Percentiles rank a stretch among this genome's conserved stretches.
Evolutionary conservation across 1,140 invertebrate genomes (phyloP).

Genomic region (Thaumetopoea pityocampa): DNA sequence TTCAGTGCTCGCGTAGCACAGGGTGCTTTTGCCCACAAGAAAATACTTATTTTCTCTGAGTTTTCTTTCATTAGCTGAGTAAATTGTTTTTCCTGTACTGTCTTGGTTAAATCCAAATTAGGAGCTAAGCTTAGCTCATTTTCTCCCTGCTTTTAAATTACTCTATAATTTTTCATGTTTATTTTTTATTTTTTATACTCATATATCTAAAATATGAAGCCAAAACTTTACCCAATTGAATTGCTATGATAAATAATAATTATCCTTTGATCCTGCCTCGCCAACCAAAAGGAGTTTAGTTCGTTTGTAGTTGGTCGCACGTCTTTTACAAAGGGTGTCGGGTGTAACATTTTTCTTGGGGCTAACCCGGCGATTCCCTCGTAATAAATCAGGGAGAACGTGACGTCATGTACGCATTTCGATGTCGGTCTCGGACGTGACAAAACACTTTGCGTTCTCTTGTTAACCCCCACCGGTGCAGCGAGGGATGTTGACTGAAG

Average conservation of each 20-base stretch:
- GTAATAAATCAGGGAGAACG: conserved; percentile 43
- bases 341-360: conserved; percentile 38
- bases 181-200: neutral
- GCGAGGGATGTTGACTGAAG: too few species aligned
- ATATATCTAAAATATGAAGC: too few species aligned
- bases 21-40: conserved; percentile 21
- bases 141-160: conserved; percentile 26
- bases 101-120: conserved; percentile 46
- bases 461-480: conserved; percentile 5
- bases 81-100: conserved; percentile 50
- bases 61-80: conserved; percentile 42
- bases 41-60: conserved; percentile 34
- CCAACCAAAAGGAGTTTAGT: conserved; percentile 41
- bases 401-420: conserved; percentile 37
- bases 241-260: too few species aligned
- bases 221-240: too few species aligned
- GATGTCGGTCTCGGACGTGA: conserved; percentile 40
- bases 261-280: conserved; percentile 28
- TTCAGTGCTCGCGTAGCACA: conserved; percentile 10
- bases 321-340: conserved; percentile 41
- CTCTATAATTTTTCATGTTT: conserved; percentile 18
- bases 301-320: conserved; percentile 40
- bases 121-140: conserved; percentile 44
- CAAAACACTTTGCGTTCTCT: conserved; percentile 37
- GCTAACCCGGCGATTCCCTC: conserved; percentile 29